Evolutionary conservation across 1,140 invertebrate species (phyloP).

Genomic region (Lepidotrigona ventralis): DNA sequence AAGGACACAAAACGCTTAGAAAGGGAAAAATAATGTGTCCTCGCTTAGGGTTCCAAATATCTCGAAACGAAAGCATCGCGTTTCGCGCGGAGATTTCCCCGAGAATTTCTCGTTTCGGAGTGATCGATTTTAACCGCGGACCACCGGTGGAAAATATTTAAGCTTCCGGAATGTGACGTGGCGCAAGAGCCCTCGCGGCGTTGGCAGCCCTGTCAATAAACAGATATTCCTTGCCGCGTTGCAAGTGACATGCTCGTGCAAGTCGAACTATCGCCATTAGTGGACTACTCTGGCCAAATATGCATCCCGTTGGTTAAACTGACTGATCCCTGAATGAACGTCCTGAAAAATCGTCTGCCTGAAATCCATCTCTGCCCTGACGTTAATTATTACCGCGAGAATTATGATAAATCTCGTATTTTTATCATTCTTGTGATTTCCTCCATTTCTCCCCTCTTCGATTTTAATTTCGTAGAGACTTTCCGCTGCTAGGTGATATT

Average conservation of each 20-base stretch:
- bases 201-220: slow-evolving; percentile 32
- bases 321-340: neutral
- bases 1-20: too few species aligned
- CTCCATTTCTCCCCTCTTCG: too few species aligned
- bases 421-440: neutral
- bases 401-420: neutral
- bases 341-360: neutral
- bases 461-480: too few species aligned
- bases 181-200: slow-evolving; percentile 13
- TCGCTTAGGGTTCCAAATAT: too few species aligned
- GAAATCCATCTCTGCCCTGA: neutral
- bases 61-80: too few species aligned
- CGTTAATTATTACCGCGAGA: neutral
- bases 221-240: slow-evolving; percentile 28
- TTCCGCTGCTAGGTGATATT: too few species aligned
- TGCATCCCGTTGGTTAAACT: neutral
- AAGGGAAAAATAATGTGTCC: too few species aligned
- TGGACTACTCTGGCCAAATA: neutral
- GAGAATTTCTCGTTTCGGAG: neutral
- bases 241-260: slow-evolving; percentile 25
- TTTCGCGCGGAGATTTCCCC: too few species aligned
- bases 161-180: slow-evolving; percentile 30
- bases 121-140: slow-evolving; percentile 31
- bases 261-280: slow-evolving; percentile 26
- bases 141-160: slow-evolving; percentile 36